These are phyloP conservation scores for Pentalonia nigronervosa DNA, from an alignment of 1,140 invertebrate genomes.

Conservation along the genomic window DNA sequence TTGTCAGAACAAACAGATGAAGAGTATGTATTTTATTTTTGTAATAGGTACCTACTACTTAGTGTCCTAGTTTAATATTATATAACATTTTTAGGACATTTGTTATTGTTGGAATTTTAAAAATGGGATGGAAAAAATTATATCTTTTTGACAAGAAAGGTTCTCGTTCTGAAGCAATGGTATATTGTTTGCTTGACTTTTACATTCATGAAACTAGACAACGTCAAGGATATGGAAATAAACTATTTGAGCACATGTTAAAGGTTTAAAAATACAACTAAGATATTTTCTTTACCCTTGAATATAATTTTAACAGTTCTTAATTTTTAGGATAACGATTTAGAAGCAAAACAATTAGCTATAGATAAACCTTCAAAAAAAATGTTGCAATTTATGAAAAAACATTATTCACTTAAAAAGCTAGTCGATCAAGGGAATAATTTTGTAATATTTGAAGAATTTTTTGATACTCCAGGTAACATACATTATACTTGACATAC, in stretches of 20 bases:
- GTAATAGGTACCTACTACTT: neutral
- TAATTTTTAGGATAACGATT: constrained; percentile 72
- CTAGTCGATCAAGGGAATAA: constrained; percentile 86
- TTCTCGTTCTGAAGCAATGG: constrained; percentile 75
- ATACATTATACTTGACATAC: neutral
- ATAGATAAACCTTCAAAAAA: constrained; percentile 91
- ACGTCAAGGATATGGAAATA: constrained; percentile 78
- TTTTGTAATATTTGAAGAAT: constrained; percentile 86
- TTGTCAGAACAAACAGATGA: constrained; percentile 63
- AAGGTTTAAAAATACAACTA: constrained; percentile 63
- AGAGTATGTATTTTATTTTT: neutral
- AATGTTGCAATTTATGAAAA: constrained; percentile 82
- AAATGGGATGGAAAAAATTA: constrained; percentile 84
- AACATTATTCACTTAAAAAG: constrained; percentile 79
- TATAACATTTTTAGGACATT: constrained; percentile 68
- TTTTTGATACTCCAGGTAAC: constrained; percentile 70
- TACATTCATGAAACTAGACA: constrained; percentile 83
- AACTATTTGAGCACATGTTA: constrained; percentile 83
- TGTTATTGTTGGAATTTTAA: constrained; percentile 75
- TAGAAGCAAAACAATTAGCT: constrained; percentile 78
- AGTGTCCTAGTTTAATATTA: too few species aligned
- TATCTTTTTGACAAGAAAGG: constrained; percentile 80
- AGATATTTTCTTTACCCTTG: neutral
- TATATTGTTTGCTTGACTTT: constrained; percentile 86
- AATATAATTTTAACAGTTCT: neutral